These are phyloP conservation scores for Erythrocercus mccallii DNA, from an alignment of 2,113 vertebrate genomes.

Conservation along the genomic window DNA sequence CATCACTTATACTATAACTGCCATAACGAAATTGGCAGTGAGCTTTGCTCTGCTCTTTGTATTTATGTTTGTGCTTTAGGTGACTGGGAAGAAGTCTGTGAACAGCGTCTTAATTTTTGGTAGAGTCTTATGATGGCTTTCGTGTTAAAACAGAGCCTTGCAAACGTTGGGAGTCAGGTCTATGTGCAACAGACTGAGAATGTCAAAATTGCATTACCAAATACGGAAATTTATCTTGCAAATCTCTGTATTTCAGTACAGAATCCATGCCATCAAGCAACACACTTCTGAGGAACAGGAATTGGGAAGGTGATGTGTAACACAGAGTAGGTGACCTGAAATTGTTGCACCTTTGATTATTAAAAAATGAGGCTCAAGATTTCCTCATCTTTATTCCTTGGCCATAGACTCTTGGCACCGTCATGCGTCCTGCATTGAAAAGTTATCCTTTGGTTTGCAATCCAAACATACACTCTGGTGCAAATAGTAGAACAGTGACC, in stretches of 20 bases:
- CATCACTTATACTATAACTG: rapidly evolving
- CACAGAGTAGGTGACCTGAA: not conserved
- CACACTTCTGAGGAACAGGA: not conserved
- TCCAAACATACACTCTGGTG: not conserved
- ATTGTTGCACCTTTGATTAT: not conserved
- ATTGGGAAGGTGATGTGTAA: not conserved
- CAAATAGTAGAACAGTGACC: not conserved
- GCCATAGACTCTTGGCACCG: rapidly evolving
- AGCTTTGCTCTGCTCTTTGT: not conserved
- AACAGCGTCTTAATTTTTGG: not conserved
- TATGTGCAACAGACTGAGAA: not conserved
- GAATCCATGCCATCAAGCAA: not conserved
- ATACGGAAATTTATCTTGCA: not conserved
- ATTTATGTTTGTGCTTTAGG: not conserved
- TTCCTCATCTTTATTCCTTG: not conserved
- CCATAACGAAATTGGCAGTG: not conserved
- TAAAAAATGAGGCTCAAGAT: not conserved
- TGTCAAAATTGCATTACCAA: not conserved
- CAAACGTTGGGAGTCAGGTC: not conserved
- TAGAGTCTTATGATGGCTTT: not conserved
- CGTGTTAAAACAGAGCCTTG: not conserved
- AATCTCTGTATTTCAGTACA: not conserved
- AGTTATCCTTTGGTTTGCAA: not conserved
- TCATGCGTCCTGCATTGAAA: not conserved
- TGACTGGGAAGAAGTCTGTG: not conserved